Conservation (phyloP, 1,140 invertebrate species). For the Drepana arcuata region DNA sequence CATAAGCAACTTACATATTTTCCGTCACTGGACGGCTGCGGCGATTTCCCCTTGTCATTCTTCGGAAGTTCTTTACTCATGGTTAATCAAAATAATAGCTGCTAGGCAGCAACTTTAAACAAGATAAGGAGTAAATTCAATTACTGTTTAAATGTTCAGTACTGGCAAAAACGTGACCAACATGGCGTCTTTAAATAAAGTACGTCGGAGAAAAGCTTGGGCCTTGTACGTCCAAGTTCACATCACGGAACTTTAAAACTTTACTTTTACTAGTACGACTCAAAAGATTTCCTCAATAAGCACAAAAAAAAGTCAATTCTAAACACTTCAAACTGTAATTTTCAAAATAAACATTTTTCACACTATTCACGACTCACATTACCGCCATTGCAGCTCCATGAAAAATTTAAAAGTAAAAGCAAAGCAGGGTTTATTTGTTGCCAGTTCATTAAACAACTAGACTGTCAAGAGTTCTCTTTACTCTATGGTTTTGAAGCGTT, state of each 20-base stretch:
- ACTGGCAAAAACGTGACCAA: constrained; percentile 62
- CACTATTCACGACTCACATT: no score
- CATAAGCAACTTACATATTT: constrained; percentile 43
- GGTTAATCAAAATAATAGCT: constrained; percentile 10
- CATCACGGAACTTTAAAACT: not conserved
- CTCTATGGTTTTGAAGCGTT: no score
- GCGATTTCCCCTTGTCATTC: constrained; percentile 32
- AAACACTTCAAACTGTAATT: not conserved
- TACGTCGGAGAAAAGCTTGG: not conserved
- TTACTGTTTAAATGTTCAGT: constrained; percentile 40
- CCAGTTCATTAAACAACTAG: no score
- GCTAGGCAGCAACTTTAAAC: constrained; percentile 10
- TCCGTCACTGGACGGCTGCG: constrained; percentile 21
- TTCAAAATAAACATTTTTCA: not conserved
- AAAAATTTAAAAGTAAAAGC: no score
- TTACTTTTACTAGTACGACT: not conserved
- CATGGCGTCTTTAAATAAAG: constrained; percentile 30
- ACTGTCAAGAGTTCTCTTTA: no score
- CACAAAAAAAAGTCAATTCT: not conserved
- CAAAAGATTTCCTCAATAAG: not conserved
- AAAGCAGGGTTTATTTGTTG: no score
- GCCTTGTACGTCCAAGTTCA: not conserved
- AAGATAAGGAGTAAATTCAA: constrained; percentile 12
- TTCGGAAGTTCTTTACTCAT: constrained; percentile 33
- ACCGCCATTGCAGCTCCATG: no score